phyloP scores from a whole-genome alignment of 2,113 vertebrate species.

The Stictonetta naevosa region DNA sequence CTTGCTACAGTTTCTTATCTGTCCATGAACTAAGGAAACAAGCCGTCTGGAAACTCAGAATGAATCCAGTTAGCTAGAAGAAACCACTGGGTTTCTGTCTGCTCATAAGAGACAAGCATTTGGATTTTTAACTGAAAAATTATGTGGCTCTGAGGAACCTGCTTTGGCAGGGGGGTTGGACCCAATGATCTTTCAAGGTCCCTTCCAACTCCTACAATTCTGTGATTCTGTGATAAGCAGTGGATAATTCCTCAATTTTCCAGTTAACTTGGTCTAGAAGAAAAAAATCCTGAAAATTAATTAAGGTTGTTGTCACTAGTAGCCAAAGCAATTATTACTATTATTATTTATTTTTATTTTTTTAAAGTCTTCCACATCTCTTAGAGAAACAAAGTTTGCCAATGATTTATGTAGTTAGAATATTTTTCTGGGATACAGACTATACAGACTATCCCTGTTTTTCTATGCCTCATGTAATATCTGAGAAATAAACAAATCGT shows the following conservation, averaged over 20 bases:
- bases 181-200: no score
- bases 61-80: background rate
- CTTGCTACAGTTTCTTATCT: background rate
- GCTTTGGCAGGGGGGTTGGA: no score
- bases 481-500: background rate
- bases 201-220: no score
- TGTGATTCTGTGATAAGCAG: fast-evolving
- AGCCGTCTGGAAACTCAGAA: background rate
- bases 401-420: background rate
- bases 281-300: constrained; percentile 4
- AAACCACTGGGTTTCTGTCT: background rate
- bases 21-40: background rate
- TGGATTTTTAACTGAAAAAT: background rate
- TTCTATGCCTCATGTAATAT: background rate
- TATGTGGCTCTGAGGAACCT: background rate
- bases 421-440: background rate
- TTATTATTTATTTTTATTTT: background rate
- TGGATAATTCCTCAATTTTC: constrained; percentile 25
- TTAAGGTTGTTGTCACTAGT: background rate
- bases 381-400: background rate
- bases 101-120: background rate
- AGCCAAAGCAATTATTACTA: background rate
- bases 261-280: background rate
- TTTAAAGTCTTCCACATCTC: background rate
- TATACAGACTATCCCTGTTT: background rate